Evolutionary conservation across 2,797 vertebrate species (phyloP).

Genomic region (Sphenodon punctatus): DNA sequence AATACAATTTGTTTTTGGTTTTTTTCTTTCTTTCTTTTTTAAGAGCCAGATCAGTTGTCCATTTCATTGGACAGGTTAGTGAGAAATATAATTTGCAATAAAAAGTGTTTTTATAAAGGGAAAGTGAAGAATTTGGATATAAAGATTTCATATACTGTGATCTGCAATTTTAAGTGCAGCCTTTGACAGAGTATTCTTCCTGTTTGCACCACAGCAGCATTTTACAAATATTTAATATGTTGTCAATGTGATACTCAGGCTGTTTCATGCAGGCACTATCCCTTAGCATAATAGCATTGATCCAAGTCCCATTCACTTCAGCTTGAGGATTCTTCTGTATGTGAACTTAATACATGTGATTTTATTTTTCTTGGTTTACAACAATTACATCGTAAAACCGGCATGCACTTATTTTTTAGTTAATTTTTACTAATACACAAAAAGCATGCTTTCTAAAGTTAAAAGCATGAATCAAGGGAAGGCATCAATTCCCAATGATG

Average conservation of each 20-base stretch:
- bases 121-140: neutral
- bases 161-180: neutral
- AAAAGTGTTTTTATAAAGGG: neutral
- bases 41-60: neutral
- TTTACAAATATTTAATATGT: too few relatives aligned
- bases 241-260: too few relatives aligned
- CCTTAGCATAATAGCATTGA: too few relatives aligned
- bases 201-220: too few relatives aligned
- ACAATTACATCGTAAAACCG: neutral
- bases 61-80: neutral
- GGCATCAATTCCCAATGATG: neutral
- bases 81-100: neutral
- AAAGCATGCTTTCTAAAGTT: neutral
- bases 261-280: too few relatives aligned
- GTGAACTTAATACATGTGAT: neutral
- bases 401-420: neutral
- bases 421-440: neutral
- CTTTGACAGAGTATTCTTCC: neutral
- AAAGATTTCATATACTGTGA: neutral
- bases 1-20: neutral
- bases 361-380: too few relatives aligned
- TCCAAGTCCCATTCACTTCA: too few relatives aligned
- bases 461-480: neutral
- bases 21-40: too few relatives aligned
- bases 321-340: neutral